Evolutionary conservation across 2,113 vertebrate species (phyloP).

Genomic region (Pomatorhinus ruficollis): DNA sequence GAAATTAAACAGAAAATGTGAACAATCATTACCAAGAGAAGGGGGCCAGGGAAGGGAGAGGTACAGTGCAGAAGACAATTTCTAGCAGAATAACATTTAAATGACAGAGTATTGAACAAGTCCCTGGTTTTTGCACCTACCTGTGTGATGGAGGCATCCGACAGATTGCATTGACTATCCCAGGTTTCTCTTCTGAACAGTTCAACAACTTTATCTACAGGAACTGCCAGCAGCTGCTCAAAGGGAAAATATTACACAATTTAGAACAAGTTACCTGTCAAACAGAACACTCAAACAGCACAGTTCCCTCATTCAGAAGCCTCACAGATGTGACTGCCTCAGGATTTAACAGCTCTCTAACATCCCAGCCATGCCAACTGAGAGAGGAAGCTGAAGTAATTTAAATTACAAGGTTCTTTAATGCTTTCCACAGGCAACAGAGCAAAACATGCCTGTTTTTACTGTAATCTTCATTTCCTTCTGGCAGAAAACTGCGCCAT

Average conservation of each 20-base stretch:
- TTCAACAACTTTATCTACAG: conserved; percentile 85
- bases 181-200: conserved; percentile 89
- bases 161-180: conserved; percentile 77
- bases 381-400: neutral
- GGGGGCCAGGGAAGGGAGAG: neutral
- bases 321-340: neutral
- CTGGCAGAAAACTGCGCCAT: neutral
- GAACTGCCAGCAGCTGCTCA: conserved; percentile 88
- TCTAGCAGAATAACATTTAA: neutral
- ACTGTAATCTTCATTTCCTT: neutral
- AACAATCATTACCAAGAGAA: neutral
- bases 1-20: neutral
- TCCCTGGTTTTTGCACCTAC: conserved; percentile 62
- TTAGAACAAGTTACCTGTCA: neutral
- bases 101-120: neutral
- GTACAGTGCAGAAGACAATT: neutral
- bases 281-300: neutral
- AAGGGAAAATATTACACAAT: neutral
- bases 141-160: conserved; percentile 82
- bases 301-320: neutral
- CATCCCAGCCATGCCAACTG: neutral
- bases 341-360: neutral
- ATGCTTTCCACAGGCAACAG: neutral
- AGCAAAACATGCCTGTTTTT: neutral
- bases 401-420: neutral